Evolutionary conservation across 2,888 invertebrate genomes (phyloP).

Genomic region (Amblyjoppa proteus): DNA sequence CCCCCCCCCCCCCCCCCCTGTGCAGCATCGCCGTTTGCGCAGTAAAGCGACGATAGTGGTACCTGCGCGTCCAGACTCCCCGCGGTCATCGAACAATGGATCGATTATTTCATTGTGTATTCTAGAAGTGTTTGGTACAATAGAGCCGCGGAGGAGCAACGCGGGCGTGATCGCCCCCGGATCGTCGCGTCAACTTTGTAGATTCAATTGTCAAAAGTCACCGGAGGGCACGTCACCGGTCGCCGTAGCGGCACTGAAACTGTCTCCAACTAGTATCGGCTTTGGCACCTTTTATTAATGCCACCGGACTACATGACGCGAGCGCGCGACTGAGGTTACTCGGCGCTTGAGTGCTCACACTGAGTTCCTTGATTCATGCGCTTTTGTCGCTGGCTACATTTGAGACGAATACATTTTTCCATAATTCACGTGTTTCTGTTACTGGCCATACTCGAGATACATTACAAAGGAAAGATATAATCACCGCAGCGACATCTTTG

Average conservation of each 20-base stretch:
- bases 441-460: too few species aligned
- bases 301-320: background rate
- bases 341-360: too few species aligned
- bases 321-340: too few species aligned
- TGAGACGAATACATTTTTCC: too few species aligned
- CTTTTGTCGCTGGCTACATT: background rate
- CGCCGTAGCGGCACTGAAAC: constrained; percentile 33
- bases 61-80: constrained; percentile 67
- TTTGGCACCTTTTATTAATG: constrained; percentile 12
- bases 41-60: constrained; percentile 27
- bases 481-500: too few species aligned
- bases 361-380: too few species aligned
- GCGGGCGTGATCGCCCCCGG: constrained; percentile 42
- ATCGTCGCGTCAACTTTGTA: constrained; percentile 47
- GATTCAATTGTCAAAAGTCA: constrained; percentile 58
- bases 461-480: too few species aligned
- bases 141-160: constrained; percentile 58
- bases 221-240: background rate
- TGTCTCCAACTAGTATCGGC: constrained; percentile 25
- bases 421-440: too few species aligned
- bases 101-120: constrained; percentile 69
- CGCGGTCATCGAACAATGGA: constrained; percentile 69
- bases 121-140: constrained; percentile 71
- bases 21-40: constrained; percentile 36
- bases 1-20: too few species aligned